Percentiles rank a stretch among this genome's conserved stretches.
Evolutionary conservation across 2,113 vertebrate species (phyloP).

Genomic region (Neogale vison): DNA sequence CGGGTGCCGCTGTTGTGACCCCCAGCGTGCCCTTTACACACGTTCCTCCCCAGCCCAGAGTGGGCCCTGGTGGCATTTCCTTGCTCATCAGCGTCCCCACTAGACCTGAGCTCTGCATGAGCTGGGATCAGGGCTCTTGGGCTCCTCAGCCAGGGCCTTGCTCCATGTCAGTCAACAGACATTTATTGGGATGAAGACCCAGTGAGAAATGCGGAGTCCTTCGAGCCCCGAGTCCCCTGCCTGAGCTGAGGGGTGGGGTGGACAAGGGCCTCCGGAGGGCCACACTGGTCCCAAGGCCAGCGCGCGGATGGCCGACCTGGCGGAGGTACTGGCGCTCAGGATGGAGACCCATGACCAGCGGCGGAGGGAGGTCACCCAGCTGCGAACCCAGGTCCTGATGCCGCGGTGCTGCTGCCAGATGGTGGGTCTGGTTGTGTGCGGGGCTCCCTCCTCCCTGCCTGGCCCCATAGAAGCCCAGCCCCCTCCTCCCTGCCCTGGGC

Average conservation of each 20-base stretch:
- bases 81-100: background rate
- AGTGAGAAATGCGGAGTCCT: background rate
- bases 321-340: constrained; percentile 89
- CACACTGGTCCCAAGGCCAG: constrained; percentile 84
- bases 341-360: constrained; percentile 88
- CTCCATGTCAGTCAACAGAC: background rate
- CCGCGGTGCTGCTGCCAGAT: constrained; percentile 89
- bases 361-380: constrained; percentile 91
- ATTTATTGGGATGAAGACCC: background rate
- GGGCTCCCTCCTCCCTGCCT: background rate
- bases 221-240: background rate
- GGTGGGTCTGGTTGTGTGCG: constrained; percentile 76
- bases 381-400: constrained; percentile 89
- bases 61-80: background rate
- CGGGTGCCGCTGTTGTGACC: fast-evolving
- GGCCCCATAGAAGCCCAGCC: fast-evolving
- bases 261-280: background rate
- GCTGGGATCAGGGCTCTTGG: background rate
- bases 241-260: background rate
- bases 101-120: background rate
- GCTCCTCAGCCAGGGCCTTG: too few relatives aligned
- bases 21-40: fast-evolving
- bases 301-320: constrained; percentile 88
- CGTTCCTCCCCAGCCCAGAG: background rate
- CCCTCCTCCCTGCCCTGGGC: background rate